Percentiles rank a stretch among this genome's conserved stretches.
phyloP scores from a whole-genome alignment of 2,888 invertebrate species.

The Scaptomyza cyrtandrae region DNA sequence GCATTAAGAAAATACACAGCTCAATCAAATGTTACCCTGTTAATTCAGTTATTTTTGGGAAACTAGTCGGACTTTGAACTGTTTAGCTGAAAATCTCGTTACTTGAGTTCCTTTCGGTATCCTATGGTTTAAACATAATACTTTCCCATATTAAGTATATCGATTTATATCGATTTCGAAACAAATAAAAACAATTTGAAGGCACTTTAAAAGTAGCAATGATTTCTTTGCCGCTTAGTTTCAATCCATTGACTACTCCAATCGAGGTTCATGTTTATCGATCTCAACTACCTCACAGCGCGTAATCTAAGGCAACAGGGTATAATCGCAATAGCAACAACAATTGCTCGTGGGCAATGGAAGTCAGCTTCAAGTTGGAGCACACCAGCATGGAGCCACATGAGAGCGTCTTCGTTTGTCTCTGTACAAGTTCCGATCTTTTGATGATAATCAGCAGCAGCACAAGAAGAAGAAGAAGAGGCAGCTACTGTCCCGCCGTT shows the following conservation, averaged over 20 bases:
- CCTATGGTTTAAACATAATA: too few species aligned
- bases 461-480: conserved; percentile 38
- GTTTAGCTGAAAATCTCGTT: too few species aligned
- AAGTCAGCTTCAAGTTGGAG: conserved; percentile 33
- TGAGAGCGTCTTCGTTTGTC: conserved; percentile 77
- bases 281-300: neutral
- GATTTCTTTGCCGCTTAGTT: too few species aligned
- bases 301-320: neutral
- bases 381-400: conserved; percentile 56
- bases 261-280: too few species aligned
- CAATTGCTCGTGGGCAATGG: conserved; percentile 43
- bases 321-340: conserved; percentile 33
- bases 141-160: too few species aligned
- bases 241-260: too few species aligned
- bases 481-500: conserved; percentile 57
- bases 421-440: conserved; percentile 77
- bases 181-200: too few species aligned
- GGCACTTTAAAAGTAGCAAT: too few species aligned
- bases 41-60: too few species aligned
- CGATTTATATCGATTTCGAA: too few species aligned
- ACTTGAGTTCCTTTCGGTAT: too few species aligned
- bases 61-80: too few species aligned
- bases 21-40: conserved; percentile 9
- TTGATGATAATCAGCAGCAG: conserved; percentile 74
- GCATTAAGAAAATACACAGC: neutral